phyloP scores from a whole-genome alignment of 1,140 invertebrate genomes.

The Diachasma alloeum region DNA sequence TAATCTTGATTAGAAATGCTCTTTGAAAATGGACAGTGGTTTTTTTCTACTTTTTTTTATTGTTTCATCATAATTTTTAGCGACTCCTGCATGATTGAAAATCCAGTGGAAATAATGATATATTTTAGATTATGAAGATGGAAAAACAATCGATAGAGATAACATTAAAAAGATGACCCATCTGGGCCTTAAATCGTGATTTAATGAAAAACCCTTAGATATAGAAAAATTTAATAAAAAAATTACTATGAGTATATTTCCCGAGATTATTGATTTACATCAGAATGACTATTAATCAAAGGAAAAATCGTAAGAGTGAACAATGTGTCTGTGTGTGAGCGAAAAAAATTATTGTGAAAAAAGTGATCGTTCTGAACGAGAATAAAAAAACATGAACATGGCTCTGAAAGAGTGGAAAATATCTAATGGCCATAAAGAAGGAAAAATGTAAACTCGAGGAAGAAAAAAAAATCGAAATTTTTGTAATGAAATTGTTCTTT shows the following conservation, averaged over 20 bases:
- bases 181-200: constrained; percentile 36
- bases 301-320: neutral
- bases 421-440: neutral
- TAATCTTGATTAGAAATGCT: too few relatives aligned
- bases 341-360: neutral
- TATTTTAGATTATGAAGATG: too few relatives aligned
- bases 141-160: too few relatives aligned
- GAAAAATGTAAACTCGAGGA: constrained; percentile 1
- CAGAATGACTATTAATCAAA: neutral
- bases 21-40: too few relatives aligned
- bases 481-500: constrained; percentile 3
- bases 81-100: too few relatives aligned
- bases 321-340: neutral
- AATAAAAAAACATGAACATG: neutral
- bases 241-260: neutral
- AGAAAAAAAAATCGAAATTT: neutral
- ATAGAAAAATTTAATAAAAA: neutral
- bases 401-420: neutral
- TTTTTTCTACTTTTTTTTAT: too few relatives aligned
- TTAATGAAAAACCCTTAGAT: constrained; percentile 2
- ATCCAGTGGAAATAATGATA: too few relatives aligned
- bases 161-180: too few relatives aligned
- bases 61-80: too few relatives aligned
- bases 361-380: neutral
- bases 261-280: neutral